A percentile compares a stretch with the other conserved stretches of the same genome.
phyloP scores from a whole-genome alignment of 2,797 vertebrate genomes.

The Alosa sapidissima region DNA sequence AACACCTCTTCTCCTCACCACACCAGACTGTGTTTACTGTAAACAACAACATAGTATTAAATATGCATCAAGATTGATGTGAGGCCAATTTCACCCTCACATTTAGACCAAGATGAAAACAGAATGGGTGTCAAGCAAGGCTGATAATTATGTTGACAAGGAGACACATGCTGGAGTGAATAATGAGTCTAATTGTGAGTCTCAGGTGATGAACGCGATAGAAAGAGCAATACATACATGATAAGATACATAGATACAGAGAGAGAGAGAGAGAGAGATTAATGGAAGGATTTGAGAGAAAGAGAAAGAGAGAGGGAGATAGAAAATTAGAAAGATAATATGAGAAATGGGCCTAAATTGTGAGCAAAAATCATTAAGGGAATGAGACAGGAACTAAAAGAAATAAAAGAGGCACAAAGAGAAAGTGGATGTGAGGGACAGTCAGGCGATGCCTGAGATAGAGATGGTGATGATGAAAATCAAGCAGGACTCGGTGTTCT shows the following conservation, averaged over 20 bases:
- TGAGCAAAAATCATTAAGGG: not conserved
- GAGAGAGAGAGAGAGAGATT: conserved; percentile 11
- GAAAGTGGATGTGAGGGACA: conserved; percentile 4
- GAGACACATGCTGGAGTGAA: not conserved
- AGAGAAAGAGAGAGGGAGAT: conserved; percentile 23
- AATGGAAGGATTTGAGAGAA: not conserved
- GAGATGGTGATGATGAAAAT: not conserved
- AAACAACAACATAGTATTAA: not conserved
- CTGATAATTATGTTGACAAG: not conserved
- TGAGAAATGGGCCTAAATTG: not conserved
- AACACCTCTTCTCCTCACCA: not conserved
- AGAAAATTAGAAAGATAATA: not conserved
- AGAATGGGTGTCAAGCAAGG: not conserved
- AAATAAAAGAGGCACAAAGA: not conserved
- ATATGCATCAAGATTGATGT: not conserved
- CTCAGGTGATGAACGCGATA: not conserved
- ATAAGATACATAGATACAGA: not conserved
- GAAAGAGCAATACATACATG: conserved; percentile 14
- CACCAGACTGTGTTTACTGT: not conserved
- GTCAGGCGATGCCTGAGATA: not conserved
- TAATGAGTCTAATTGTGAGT: not conserved
- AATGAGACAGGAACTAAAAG: not conserved
- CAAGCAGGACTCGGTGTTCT: conserved; percentile 14
- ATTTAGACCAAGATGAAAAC: not conserved
- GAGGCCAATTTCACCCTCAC: not conserved